These are phyloP conservation scores for Linyphia triangularis DNA, from an alignment of 2,888 invertebrate genomes.

Conservation along the genomic window DNA sequence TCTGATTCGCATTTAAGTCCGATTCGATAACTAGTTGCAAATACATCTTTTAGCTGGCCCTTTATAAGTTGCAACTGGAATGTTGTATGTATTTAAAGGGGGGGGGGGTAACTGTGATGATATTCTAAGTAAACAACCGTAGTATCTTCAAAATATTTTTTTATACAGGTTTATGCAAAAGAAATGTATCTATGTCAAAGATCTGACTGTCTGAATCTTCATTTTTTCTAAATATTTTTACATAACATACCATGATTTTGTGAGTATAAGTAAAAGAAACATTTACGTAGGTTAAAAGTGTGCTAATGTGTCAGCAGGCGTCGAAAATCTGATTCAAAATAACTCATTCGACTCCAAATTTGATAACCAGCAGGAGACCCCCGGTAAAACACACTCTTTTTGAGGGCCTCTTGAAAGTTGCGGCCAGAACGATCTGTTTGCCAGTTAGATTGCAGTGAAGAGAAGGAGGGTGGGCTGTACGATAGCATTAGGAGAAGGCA, in stretches of 20 bases:
- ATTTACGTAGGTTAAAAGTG: constrained; percentile 9
- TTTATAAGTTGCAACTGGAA: too few species aligned
- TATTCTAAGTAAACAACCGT: too few species aligned
- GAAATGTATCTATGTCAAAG: not conserved
- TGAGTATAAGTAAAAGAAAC: constrained; percentile 9
- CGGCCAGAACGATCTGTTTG: constrained; percentile 56
- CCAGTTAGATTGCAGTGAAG: constrained; percentile 61
- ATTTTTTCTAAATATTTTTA: too few species aligned
- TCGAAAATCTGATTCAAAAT: constrained; percentile 27
- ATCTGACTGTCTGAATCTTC: not conserved
- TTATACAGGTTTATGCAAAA: too few species aligned
- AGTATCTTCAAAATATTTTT: too few species aligned
- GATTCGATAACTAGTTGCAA: too few species aligned
- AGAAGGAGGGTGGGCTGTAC: not conserved
- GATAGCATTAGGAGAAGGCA: constrained; percentile 68
- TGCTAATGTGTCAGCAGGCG: constrained; percentile 34
- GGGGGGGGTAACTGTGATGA: too few species aligned
- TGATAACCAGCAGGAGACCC: constrained; percentile 41
- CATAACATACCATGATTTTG: too few species aligned
- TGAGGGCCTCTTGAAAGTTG: constrained; percentile 38
- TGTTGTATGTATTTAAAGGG: too few species aligned
- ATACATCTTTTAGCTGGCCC: too few species aligned
- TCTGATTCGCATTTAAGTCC: too few species aligned
- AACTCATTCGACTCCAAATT: constrained; percentile 46
- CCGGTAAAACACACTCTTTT: constrained; percentile 36